phyloP scores from a whole-genome alignment of 2,888 invertebrate species.

The Aspidiotus destructor region DNA sequence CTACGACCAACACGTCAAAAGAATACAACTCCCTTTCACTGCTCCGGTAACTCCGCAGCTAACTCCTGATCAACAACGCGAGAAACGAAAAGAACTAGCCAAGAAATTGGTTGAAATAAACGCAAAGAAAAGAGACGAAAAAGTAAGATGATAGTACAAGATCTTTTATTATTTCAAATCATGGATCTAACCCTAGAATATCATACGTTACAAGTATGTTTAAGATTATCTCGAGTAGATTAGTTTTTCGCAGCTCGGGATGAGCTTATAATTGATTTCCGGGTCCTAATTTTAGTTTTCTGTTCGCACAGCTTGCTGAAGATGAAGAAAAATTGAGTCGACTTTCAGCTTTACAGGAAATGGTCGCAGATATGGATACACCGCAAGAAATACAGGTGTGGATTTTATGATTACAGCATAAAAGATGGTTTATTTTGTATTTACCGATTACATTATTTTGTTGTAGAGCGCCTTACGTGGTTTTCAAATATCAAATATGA shows the following conservation, averaged over 20 bases:
- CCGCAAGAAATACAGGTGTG: slow-evolving; percentile 53
- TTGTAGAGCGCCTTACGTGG: slow-evolving; percentile 18
- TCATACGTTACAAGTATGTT: background rate
- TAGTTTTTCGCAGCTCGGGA: too few relatives aligned
- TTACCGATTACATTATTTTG: background rate
- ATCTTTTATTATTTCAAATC: background rate
- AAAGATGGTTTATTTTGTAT: too few relatives aligned
- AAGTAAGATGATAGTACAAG: slow-evolving; percentile 43
- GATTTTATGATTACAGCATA: too few relatives aligned
- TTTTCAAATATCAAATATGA: slow-evolving; percentile 53
- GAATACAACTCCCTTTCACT: slow-evolving; percentile 76
- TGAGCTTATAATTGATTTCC: too few relatives aligned
- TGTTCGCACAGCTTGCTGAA: slow-evolving; percentile 54
- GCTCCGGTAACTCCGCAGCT: slow-evolving; percentile 50
- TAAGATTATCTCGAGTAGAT: too few relatives aligned
- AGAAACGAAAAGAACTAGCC: slow-evolving; percentile 76
- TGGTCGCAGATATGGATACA: slow-evolving; percentile 60
- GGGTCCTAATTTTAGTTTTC: too few relatives aligned
- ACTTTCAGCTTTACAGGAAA: slow-evolving; percentile 62
- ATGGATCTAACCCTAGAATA: background rate
- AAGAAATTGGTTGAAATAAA: slow-evolving; percentile 78
- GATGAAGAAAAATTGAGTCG: slow-evolving; percentile 79
- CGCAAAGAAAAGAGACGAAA: slow-evolving; percentile 76
- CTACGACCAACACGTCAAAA: slow-evolving; percentile 70
- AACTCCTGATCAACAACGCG: slow-evolving; percentile 73